Base-by-base conservation (phyloP, 2,888 invertebrate genomes). In the Hyposoter dolosus region DNA sequence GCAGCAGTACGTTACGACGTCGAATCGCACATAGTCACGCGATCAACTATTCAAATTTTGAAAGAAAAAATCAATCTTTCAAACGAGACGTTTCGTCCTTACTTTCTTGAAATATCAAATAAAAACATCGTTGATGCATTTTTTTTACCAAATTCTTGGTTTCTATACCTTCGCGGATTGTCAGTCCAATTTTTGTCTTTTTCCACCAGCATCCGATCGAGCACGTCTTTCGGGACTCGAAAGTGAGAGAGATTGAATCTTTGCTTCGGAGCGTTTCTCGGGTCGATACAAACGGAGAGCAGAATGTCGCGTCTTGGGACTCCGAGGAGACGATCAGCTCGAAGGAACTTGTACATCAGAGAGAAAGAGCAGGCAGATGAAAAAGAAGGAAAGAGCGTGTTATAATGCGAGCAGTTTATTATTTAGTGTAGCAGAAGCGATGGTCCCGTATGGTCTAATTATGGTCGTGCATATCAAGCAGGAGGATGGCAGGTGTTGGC, bases 361-460 rank as follows among this genome's bases (percentile, higher is more conserved):
- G 32, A 65, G 6, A 68, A 47, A 47, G 47, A 66, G 65, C 19
- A 32, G n/a, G 17, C 35, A 43, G 43, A 28, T 40, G 45, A 63
- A 12, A 71, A 32, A 63, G 9, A 17, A n/a, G 9, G 9, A 45
- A 32, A 69, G 17, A 66, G 23, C 35, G 45, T 74, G 68, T 83
- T 88, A 89, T 83, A 90, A 89, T 87, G 86, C 87, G 86, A 81
- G 86, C 85, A 85, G 90, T 90, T 91, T 91, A 90, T 90, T 89
- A 90, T 91, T 91, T 89, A 90, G 89, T 82, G 88, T 85, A 83
- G 78, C 88, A 83, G 79, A 81, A 85, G 87, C 87, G 89, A 87
- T 90, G 90, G 87, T 90, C 89, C 86, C 88, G 89, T 89, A 89
- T 86, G 87, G 90, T 91, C 90, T 91, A 92, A 92, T 92, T 92